Evolutionary conservation across 2,113 vertebrate species (phyloP), one percentile per base, ranked within the genome.

Genomic region (Odocoileus hemionus): DNA sequence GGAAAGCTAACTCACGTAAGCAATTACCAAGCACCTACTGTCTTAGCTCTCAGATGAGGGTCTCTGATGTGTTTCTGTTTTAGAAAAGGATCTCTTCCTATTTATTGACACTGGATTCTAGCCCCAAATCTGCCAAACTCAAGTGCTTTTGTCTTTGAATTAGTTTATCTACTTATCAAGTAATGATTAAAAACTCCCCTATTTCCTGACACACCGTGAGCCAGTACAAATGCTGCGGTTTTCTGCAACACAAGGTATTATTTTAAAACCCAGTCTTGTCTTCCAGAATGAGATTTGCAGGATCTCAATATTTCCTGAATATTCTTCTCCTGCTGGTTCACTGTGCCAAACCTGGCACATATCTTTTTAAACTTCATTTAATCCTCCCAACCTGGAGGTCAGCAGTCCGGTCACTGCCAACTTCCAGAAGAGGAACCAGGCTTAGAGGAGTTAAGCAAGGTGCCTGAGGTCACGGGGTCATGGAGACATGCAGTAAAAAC

Each of bases 21-120:
- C 2, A 15, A 25, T 14, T 26, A 57, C 2, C 14, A 2, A 55
- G 28, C 2, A 16, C 43, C 26, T 12, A 6, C 14, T 10, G 6
- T 2, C 45, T 5, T 7, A n/a, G 80, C 39, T 26, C 4, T 11
- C 0, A 9, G 36, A 47, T 45, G 45, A 45, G 52, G 58, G 8
- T 30, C 54, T 89, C n/a, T 45, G 89, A 61, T 15, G 36, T 1
- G n/a, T 1, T 33, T 45, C 23, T 43, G 61, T 57, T 58, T 6
- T 26, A 79, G 14, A 33, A 58, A 67, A 17, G 15, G 39, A 50
- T 1, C 47, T 2, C 55, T 8, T 54, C 70, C 54, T 45, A 4
- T 6, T 39, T 33, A 60, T 33, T 11, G 47, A 89, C 0, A 1
- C 52, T 55, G 47, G 30, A 64, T 8, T 64, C 55, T 1, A 78